phyloP scores from a whole-genome alignment of 1,140 invertebrate genomes.

The Pseudomyrmex concolor region DNA sequence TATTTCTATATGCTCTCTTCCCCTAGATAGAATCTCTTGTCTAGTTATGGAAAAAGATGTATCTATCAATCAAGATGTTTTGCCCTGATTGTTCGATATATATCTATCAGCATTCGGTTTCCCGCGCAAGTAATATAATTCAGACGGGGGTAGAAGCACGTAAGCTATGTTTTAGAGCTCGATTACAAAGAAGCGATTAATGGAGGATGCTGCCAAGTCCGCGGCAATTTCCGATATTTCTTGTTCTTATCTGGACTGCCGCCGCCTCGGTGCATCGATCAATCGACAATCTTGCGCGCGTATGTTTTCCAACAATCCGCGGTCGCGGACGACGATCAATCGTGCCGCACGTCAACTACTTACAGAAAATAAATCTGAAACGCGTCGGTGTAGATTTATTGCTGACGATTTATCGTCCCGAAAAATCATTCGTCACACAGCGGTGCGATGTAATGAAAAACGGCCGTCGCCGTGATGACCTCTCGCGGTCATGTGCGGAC shows the following conservation, averaged over 20 bases:
- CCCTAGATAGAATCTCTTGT: neutral
- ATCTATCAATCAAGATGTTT: neutral
- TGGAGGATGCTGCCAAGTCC: slow-evolving; percentile 18
- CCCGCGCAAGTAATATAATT: slow-evolving; percentile 24
- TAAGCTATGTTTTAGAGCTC: slow-evolving; percentile 2
- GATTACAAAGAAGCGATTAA: slow-evolving; percentile 51
- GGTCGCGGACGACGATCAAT: slow-evolving; percentile 49
- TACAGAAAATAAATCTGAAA: slow-evolving; percentile 61
- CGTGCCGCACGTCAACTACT: slow-evolving; percentile 53
- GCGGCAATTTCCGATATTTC: slow-evolving; percentile 53
- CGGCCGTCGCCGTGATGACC: neutral
- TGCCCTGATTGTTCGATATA: slow-evolving; percentile 8
- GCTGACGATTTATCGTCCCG: slow-evolving; percentile 53
- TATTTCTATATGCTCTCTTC: slow-evolving; percentile 1
- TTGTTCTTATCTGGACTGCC: slow-evolving; percentile 30
- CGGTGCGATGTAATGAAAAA: slow-evolving; percentile 52
- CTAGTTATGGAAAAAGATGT: neutral
- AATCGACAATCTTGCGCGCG: slow-evolving; percentile 48
- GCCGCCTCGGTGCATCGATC: slow-evolving; percentile 33
- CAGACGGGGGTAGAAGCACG: neutral
- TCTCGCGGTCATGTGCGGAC: neutral
- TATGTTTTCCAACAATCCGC: slow-evolving; percentile 53
- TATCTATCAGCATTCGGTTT: slow-evolving; percentile 40
- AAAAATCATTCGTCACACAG: slow-evolving; percentile 58
- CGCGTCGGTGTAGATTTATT: slow-evolving; percentile 59